Evolutionary conservation across 1,140 invertebrate genomes (phyloP).

Genomic region (Acyrthosiphon pisum): DNA sequence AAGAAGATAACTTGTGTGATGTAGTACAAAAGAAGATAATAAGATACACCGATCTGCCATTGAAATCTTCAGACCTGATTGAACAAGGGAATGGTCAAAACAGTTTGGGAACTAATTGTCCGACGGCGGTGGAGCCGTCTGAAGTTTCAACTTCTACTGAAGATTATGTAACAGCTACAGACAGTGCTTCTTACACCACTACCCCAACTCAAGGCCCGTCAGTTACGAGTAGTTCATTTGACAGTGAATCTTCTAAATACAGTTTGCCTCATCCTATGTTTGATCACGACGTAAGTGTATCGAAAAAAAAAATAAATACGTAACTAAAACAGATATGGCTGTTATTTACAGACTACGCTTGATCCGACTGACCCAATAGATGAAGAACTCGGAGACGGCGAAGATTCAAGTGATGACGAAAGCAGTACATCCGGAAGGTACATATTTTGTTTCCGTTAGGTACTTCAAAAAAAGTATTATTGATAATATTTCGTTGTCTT

Average conservation of each 20-base stretch:
- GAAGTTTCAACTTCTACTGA: conserved; percentile 86
- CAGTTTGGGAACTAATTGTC: not conserved
- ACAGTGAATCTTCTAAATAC: conserved; percentile 81
- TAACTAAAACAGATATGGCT: not conserved
- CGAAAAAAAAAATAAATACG: conserved; percentile 7
- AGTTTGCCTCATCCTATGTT: conserved; percentile 65
- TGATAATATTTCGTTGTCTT: not conserved
- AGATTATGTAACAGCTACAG: conserved; percentile 82
- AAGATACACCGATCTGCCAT: conserved; percentile 44
- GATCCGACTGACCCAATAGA: conserved; percentile 64
- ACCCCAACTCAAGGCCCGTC: conserved; percentile 63
- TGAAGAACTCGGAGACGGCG: conserved; percentile 62
- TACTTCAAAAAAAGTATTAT: not conserved
- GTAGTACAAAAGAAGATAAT: conserved; percentile 35
- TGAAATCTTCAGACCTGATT: conserved; percentile 51
- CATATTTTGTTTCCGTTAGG: not conserved
- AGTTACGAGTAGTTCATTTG: conserved; percentile 71
- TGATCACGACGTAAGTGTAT: conserved; percentile 50
- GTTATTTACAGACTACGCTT: conserved; percentile 63
- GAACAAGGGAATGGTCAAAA: conserved; percentile 1
- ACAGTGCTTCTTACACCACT: conserved; percentile 76
- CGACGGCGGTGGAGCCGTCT: conserved; percentile 69
- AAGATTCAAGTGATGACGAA: conserved; percentile 60
- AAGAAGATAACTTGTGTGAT: not conserved
- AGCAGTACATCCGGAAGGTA: conserved; percentile 69